Evolutionary conservation across 1,140 invertebrate genomes (phyloP).

Genomic region (Sycophila sp.): DNA sequence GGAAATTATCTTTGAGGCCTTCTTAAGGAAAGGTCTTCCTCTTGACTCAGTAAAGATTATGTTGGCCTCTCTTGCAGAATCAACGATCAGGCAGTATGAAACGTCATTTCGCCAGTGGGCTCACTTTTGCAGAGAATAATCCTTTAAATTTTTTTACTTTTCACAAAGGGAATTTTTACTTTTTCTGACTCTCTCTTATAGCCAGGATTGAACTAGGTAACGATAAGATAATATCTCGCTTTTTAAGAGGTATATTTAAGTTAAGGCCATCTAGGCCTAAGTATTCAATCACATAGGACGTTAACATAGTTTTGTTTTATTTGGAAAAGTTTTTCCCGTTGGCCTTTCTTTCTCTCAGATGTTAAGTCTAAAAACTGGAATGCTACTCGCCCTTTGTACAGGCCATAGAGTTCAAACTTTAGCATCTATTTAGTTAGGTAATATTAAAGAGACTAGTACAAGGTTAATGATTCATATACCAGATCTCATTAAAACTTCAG

Average conservation of each 20-base stretch:
- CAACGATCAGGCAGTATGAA: conserved; percentile 26
- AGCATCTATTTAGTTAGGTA: neutral
- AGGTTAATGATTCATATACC: conserved; percentile 33
- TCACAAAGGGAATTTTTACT: too few relatives aligned
- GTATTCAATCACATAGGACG: conserved; percentile 48
- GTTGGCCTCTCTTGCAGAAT: conserved; percentile 8
- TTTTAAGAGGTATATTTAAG: conserved; percentile 47
- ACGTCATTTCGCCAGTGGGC: conserved; percentile 11
- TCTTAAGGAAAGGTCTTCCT: conserved; percentile 6
- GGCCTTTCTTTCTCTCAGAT: conserved; percentile 17
- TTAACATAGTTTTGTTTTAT: conserved; percentile 43
- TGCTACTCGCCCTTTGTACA: conserved; percentile 25
- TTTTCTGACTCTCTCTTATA: too few relatives aligned
- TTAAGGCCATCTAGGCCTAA: conserved; percentile 44
- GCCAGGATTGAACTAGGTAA: conserved; percentile 9
- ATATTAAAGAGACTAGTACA: neutral
- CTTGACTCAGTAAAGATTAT: conserved; percentile 13
- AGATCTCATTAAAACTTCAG: conserved; percentile 39
- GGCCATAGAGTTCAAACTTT: conserved; percentile 10
- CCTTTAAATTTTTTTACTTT: conserved; percentile 27
- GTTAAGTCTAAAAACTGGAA: conserved; percentile 41
- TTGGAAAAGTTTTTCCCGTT: conserved; percentile 35
- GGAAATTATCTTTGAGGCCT: conserved; percentile 10
- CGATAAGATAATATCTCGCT: conserved; percentile 41
- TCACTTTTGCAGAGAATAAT: conserved; percentile 6